Evolutionary conservation across 1,140 invertebrate genomes (phyloP).

Genomic region (Ridgeia piscesae): DNA sequence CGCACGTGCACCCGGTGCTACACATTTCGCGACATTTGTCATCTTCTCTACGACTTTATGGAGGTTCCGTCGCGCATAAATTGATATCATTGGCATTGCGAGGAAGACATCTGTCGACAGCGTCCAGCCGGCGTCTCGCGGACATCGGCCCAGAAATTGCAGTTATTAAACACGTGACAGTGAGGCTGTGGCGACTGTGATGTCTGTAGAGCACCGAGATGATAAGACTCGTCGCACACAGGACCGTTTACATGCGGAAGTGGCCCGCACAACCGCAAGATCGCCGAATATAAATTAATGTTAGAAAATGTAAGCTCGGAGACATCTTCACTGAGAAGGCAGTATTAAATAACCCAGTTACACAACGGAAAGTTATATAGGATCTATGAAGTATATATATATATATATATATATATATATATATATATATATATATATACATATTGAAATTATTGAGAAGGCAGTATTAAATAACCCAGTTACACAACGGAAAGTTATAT

Average conservation of each 20-base stretch:
- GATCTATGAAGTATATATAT: too few species aligned
- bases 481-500: too few species aligned
- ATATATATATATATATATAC: too few species aligned
- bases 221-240: neutral
- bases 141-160: neutral
- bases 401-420: too few species aligned
- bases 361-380: too few species aligned
- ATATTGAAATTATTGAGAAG: neutral
- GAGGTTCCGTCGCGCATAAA: neutral
- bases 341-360: too few species aligned
- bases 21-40: neutral
- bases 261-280: neutral
- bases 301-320: neutral
- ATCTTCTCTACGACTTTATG: neutral
- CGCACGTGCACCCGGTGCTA: neutral
- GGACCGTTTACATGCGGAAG: neutral
- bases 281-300: neutral
- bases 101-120: neutral
- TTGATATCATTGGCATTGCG: constrained; percentile 1
- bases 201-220: neutral
- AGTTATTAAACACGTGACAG: neutral
- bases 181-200: neutral
- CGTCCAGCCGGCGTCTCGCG: neutral
- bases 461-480: too few species aligned
- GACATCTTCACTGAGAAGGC: neutral